Evolutionary conservation across 2,888 invertebrate species (phyloP), one percentile per base, ranked within the genome.

Genomic region (Merodon equestris): DNA sequence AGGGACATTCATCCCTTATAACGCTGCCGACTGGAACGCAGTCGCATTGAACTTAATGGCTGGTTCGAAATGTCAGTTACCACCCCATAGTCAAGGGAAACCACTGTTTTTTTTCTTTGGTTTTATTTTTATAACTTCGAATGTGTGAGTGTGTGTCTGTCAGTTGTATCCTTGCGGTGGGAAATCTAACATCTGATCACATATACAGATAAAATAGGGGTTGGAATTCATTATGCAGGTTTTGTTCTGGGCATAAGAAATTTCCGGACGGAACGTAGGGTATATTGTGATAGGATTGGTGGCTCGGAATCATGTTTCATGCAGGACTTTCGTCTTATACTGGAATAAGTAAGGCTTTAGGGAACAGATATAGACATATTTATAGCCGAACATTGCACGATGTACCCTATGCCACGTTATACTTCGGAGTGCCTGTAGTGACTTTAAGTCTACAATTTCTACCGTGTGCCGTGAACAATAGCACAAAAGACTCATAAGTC

Each of bases 121-220:
- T 57, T 19, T 42, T 72, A 63, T 56, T 57, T 81, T 82, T 66
- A 73, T 64, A 14, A 58, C 61, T 15, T 0, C 27, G 42, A 56
- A 7, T 27, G 27, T 27, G 27, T 27, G 27, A 4, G 27, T 27
- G 7, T 27, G 27, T 27, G 27, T 27, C 67, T 67, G 48, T 57
- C 74, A 27, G 67, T 81, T 68, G 66, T 48, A 66, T 68, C 70
- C 51, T 68, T 76, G 81, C 72, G 74, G 84, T 85, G 87, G 87
- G 87, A 87, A 87, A 87, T 87, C 87, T 87, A 87, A 87, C 87
- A 88, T 87, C 86, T 88, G 88, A 87, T 87, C 86, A 83, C 70
- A 66, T 68, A 75, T 67, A 70, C 67, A 56, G 18, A 61, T 40
- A 27, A 53, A 68, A 64, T 64, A 53, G 54, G 58, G 66, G 56